Evolutionary conservation across 2,797 vertebrate genomes (phyloP), one percentile per base, ranked within the genome.

Genomic region (Phalanger gymnotis): DNA sequence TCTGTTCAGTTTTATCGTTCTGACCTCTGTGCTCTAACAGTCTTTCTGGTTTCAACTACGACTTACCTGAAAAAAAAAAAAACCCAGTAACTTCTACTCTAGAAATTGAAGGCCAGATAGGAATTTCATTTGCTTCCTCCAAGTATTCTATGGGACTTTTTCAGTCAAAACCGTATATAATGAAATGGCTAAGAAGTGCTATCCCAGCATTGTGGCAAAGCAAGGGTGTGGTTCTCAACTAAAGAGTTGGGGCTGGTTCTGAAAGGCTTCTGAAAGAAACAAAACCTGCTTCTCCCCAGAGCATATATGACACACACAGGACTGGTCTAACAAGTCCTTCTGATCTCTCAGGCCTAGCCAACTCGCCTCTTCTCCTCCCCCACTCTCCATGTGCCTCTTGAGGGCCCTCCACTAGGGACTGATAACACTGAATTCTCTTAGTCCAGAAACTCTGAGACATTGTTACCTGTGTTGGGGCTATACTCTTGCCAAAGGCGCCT

Each of bases 281-380:
- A 96, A 98, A 98, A 95, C 22, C 0, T 52, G 97, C 93, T 58
- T 98, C 97, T 96, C 96, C 10, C 30, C 47, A 54, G 95, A 95
- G 95, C 91, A 34, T 19, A 61, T 27, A 31, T 96, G 94, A 97
- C 97, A 95, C 94, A 94, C 95, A 92, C 92, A 96, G 92, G 96
- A 98, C 98, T 96, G 97, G 98, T 98, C 55, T 90, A 96, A 93
- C 98, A 52, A 90, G 98, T 98, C 95, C 97, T 96, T 94, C 51
- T 0, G 96, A 97, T 94, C 10, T 52, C 95, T 95, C 94, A 90
- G 96, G 93, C 91, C 97, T 54, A 40, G 95, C 97, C 3, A 56
- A 58, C 54, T 47, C 51, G 5, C 92, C 30, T 94, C 94, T 93
- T 0, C 95, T 96, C 97, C 96, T 96, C 53, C 94, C 95, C 97